Conservation (phyloP, 2,113 vertebrate genomes). For the Brachirus orientalis region DNA sequence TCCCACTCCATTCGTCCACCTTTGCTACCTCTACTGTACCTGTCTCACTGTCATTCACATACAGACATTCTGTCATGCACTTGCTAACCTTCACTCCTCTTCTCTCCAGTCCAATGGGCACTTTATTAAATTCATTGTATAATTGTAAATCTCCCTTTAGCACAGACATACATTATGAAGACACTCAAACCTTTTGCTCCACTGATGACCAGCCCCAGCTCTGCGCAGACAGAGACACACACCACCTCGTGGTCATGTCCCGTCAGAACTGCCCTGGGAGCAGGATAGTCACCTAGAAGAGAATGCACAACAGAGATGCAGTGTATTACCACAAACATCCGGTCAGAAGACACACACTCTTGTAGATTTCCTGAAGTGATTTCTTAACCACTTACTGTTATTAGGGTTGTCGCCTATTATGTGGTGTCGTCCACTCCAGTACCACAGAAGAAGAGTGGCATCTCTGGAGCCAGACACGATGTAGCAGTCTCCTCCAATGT, state of each 20-base stretch:
- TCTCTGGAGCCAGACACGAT: slow-evolving; percentile 98
- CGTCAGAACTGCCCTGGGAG: slow-evolving; percentile 94
- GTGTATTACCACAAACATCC: not conserved
- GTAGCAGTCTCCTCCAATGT: slow-evolving; percentile 98
- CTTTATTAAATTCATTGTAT: no score
- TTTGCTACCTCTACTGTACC: no score
- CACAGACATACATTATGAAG: not conserved
- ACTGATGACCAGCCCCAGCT: slow-evolving; percentile 97
- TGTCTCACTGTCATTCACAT: no score
- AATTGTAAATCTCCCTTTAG: not conserved
- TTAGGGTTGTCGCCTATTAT: slow-evolving; percentile 99
- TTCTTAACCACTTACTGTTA: slow-evolving; percentile 88
- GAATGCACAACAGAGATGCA: not conserved
- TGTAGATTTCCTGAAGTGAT: no score
- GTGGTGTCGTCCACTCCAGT: slow-evolving; percentile 98
- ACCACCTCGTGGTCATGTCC: slow-evolving; percentile 98
- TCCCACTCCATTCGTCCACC: no score
- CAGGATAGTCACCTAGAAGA: slow-evolving; percentile 94
- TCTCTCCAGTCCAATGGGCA: no score
- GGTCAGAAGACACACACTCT: not conserved
- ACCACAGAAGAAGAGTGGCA: slow-evolving; percentile 96
- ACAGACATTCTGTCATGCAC: no score
- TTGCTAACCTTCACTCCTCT: no score
- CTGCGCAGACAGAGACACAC: slow-evolving; percentile 94
- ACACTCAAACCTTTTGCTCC: slow-evolving; percentile 95